Base-by-base conservation (phyloP, 1,140 invertebrate genomes). In the Pseudachorutes palmiensis region DNA sequence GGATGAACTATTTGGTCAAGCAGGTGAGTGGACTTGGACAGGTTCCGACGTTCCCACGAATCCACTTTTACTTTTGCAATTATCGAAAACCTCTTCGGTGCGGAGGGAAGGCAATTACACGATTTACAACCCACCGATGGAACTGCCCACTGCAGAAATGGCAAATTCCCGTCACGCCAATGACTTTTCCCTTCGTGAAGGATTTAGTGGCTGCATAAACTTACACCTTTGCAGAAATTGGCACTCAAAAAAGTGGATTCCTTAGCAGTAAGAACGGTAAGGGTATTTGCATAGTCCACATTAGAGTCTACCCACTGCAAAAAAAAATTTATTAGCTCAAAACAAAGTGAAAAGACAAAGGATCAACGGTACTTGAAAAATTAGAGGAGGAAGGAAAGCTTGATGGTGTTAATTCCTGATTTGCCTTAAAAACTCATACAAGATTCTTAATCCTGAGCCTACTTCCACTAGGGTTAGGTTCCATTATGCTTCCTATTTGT, bases 61-160 rank as follows among this genome's bases (percentile, higher is more conserved):
- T 55, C 51, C 51, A 55, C 51, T 55, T 55, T 55, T 55, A 55
- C 51, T 55, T 55, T 55, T 55, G 14, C 51, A 55, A 55, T 55
- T 55, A 16, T 26, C 51, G 24, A 5, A 55, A 55, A 19, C 36
- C 5, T 5, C 19, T 41, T 9, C 5, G 19, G 36, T 9, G 19
- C 5, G 36, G 36, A 19, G 19, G 19, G 19, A 41, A 41, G 19
- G 5, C 36, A 41, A 41, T 41, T 55, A 26, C 51, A 55, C 12
- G 51, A 55, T 55, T 55, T 55, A 55, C 24, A 22, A 24, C 51
- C 5, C 14, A 5, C 14, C 51, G 24, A 55, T 19, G 14, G 14
- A 19, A 14, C 51, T 19, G 51, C 14, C 14, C 12, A 55, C 24
- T 45, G 36, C 12, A 55, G 12, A 55, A 41, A 9, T 19, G 12